These are phyloP conservation scores for Cossypha polioptera DNA, from an alignment of 2,797 vertebrate species.

Conservation along the genomic window DNA sequence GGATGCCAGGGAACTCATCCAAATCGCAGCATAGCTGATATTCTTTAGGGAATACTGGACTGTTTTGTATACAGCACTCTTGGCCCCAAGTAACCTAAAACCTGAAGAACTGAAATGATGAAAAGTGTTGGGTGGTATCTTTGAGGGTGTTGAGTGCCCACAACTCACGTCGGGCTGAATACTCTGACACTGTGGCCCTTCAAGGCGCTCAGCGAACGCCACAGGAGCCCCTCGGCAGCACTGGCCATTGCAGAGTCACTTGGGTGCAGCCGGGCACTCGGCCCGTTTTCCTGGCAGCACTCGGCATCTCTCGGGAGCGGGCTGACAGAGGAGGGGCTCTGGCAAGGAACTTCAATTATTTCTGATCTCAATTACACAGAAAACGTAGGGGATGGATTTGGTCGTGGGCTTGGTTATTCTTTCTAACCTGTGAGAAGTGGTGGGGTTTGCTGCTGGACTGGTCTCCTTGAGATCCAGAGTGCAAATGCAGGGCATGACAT, in stretches of 20 bases:
- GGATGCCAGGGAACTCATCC: conserved; percentile 62
- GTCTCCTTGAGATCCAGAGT: neutral
- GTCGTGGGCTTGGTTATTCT: too few relatives aligned
- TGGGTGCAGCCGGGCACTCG: neutral
- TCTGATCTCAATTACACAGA: neutral
- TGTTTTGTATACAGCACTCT: conserved; percentile 46
- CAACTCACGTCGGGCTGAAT: neutral
- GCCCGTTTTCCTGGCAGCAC: neutral
- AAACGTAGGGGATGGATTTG: neutral
- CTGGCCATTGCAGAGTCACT: accelerated
- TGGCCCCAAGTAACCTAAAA: conserved; percentile 59
- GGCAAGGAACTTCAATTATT: neutral
- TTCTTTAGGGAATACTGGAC: conserved; percentile 44
- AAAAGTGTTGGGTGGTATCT: conserved; percentile 1
- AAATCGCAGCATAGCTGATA: conserved; percentile 58
- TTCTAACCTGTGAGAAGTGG: neutral
- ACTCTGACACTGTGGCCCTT: neutral
- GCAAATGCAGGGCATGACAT: neutral
- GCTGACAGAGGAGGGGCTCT: neutral
- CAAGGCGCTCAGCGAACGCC: neutral
- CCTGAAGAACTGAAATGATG: conserved; percentile 21
- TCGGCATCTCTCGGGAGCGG: neutral
- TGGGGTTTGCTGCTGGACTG: neutral
- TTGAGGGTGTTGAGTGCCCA: neutral
- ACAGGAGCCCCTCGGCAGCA: neutral